phyloP scores from a whole-genome alignment of 35 echinoderm and acorn worm genomes.

The Acanthaster planci region DNA sequence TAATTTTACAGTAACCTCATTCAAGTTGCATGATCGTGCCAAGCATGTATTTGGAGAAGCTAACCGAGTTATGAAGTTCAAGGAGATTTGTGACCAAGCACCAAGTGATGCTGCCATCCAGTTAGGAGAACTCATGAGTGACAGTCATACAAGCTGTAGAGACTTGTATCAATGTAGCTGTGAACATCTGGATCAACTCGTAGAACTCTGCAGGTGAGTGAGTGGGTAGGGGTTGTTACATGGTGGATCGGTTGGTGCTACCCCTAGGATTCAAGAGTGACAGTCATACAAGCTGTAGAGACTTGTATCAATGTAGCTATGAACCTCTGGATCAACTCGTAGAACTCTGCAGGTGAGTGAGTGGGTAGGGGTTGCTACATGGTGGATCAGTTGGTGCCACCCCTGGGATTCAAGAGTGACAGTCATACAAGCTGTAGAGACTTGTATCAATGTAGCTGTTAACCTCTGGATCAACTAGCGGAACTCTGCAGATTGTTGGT shows the following conservation, averaged over 20 bases:
- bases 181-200: slow-evolving; percentile 71
- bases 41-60: slow-evolving; percentile 94
- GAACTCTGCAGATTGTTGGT: slow-evolving; percentile 91
- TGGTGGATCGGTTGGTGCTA: background rate
- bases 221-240: background rate
- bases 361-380: no score
- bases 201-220: slow-evolving; percentile 85
- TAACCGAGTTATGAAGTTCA: slow-evolving; percentile 60
- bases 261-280: slow-evolving; percentile 55
- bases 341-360: slow-evolving; percentile 76
- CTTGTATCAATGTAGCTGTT: slow-evolving; percentile 89
- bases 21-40: slow-evolving; percentile 89
- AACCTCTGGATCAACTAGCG: slow-evolving; percentile 71
- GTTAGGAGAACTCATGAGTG: slow-evolving; percentile 74
- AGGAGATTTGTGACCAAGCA: slow-evolving; percentile 44
- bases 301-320: slow-evolving; percentile 91
- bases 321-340: slow-evolving; percentile 74
- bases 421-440: slow-evolving; percentile 87
- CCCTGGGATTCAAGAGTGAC: slow-evolving; percentile 76
- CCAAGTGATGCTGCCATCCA: background rate
- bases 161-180: slow-evolving; percentile 93
- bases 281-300: slow-evolving; percentile 84
- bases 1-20: slow-evolving; percentile 61
- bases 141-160: slow-evolving; percentile 86
- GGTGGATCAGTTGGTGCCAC: background rate